Percentiles rank a stretch among this genome's conserved stretches.
Conservation (phyloP, 2,888 invertebrate species). For the Nomada ferruginata region DNA sequence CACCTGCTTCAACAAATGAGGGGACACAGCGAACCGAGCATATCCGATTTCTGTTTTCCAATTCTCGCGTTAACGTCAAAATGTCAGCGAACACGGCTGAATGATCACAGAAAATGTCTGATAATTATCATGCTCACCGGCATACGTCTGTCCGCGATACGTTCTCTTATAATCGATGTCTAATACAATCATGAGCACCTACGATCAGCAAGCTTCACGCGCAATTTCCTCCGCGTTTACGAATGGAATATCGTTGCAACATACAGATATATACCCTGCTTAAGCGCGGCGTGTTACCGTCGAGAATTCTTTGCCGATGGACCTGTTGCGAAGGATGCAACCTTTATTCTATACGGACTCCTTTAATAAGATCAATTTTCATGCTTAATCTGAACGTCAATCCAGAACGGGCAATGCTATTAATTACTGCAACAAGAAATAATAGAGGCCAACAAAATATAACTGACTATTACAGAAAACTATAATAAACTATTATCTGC, state of each 20-base stretch:
- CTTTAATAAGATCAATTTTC: neutral
- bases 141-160: conserved; percentile 49
- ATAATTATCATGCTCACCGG: conserved; percentile 69
- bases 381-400: neutral
- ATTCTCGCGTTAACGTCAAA: conserved; percentile 73
- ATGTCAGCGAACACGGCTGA: conserved; percentile 76
- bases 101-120: conserved; percentile 67
- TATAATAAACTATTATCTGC: too few relatives aligned
- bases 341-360: neutral
- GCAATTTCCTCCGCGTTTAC: conserved; percentile 64
- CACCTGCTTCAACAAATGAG: conserved; percentile 28
- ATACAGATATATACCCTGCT: conserved; percentile 27
- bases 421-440: neutral
- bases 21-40: conserved; percentile 22
- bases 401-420: neutral
- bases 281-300: conserved; percentile 1
- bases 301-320: conserved; percentile 30
- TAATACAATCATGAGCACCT: conserved; percentile 45
- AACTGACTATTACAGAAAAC: neutral
- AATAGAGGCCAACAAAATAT: neutral
- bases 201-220: conserved; percentile 59
- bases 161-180: conserved; percentile 67
- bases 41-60: conserved; percentile 54
- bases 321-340: conserved; percentile 6
- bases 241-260: conserved; percentile 62